Base-by-base conservation (phyloP, 2,888 invertebrate genomes). In the Drosophila melanosoma region DNA sequence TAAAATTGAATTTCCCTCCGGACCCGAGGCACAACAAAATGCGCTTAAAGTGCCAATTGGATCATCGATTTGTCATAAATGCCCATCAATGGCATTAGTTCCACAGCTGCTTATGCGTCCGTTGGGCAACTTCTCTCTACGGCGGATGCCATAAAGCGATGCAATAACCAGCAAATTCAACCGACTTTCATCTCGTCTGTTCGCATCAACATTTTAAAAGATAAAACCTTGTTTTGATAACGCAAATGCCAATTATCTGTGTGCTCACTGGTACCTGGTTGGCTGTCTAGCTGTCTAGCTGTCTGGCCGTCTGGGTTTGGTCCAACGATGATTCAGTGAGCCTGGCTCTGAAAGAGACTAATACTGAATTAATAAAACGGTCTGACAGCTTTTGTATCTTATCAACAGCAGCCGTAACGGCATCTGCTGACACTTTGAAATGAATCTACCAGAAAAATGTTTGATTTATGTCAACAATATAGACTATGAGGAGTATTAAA, bases 401-500 rank as follows among this genome's bases (percentile, higher is more conserved):
- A 86, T 87, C 69, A 80, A 66, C 64, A 56, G 33, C 74, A 78
- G 69, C 54, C 69, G 49, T 48, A 75, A 45, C 48, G 52, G 17
- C 58, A 71, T 58, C 64, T 52, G 68, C 53, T 72, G 86, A 72
- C 87, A 84, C 74, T 80, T 74, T 80, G 64, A 67, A 87, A 79
- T 68, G 80, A 82, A 84, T 85, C 81, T 81, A 48, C 42, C 53
- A 53, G 74, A 66, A 72, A 79, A 81, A 79, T 81, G 76, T 83
- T 83, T 87, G 88, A 84, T 87, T 83, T 83, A 85, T 86, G 86
- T 81, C 88, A 83, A 79, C 60, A 67, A 52, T 69, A 68, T 60
- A 40, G 49, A 72, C 48, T 65, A 52, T 35, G 32, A 8, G n/a
- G 32, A 32, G 26, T 32, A 20, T 57, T 38, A 53, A 48, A 23